A percentile compares a stretch with the other conserved stretches of the same genome.
These are phyloP conservation scores for Mizuhopecten yessoensis DNA, from an alignment of 1,140 invertebrate species.

Conservation along the genomic window DNA sequence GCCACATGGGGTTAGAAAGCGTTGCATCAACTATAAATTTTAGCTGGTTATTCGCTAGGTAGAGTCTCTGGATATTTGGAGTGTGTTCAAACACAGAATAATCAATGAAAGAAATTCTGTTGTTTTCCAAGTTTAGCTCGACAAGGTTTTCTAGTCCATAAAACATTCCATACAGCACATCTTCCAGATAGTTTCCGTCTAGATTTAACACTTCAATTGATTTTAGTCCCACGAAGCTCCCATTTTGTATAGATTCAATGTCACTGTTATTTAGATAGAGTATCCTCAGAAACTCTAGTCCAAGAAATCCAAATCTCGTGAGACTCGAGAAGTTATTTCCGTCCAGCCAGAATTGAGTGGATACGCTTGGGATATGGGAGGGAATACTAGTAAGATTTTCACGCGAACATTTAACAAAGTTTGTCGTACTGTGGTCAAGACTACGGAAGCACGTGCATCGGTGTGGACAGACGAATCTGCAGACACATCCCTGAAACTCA, in stretches of 20 bases:
- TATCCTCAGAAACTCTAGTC: slow-evolving; percentile 55
- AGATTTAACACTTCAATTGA: slow-evolving; percentile 65
- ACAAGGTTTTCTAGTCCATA: slow-evolving; percentile 62
- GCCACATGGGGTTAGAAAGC: neutral
- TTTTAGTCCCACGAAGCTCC: slow-evolving; percentile 65
- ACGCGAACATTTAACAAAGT: slow-evolving; percentile 65
- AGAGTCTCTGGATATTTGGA: slow-evolving; percentile 54
- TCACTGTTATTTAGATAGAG: slow-evolving; percentile 71
- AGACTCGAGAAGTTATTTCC: slow-evolving; percentile 68
- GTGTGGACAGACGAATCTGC: slow-evolving; percentile 65
- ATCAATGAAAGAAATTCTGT: slow-evolving; percentile 67
- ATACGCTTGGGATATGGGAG: slow-evolving; percentile 61
- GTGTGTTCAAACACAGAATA: slow-evolving; percentile 56
- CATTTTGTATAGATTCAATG: slow-evolving; percentile 67
- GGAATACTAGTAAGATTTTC: slow-evolving; percentile 63
- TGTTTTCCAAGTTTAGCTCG: slow-evolving; percentile 68
- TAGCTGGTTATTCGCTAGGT: slow-evolving; percentile 67
- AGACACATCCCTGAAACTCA: slow-evolving; percentile 65
- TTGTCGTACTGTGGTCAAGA: slow-evolving; percentile 46
- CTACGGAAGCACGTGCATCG: slow-evolving; percentile 65
- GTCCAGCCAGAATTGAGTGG: slow-evolving; percentile 68
- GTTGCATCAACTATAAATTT: slow-evolving; percentile 50
- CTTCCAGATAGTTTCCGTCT: slow-evolving; percentile 65
- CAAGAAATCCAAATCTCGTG: slow-evolving; percentile 58
- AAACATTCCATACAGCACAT: slow-evolving; percentile 60